A percentile compares a stretch with the other conserved stretches of the same genome.
Conservation (phyloP, 2,113 vertebrate species). For the Lepidiolamprologus cunningtoni region DNA sequence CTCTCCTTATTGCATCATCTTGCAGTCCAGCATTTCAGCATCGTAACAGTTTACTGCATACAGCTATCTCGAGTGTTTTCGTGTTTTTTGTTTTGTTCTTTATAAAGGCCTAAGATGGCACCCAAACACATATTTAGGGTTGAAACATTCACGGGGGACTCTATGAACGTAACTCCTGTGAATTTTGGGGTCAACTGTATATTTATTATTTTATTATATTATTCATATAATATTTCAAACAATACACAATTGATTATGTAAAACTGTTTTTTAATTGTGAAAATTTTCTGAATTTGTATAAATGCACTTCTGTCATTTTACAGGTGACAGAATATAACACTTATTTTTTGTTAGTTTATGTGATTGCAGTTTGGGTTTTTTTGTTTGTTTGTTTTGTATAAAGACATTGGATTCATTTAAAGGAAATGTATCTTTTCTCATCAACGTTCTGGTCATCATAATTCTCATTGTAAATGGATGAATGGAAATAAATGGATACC, state of each 20-base stretch:
- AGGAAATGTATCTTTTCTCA: not conserved
- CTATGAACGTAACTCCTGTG: not conserved
- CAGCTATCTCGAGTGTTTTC: not conserved
- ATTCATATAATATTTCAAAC: not conserved
- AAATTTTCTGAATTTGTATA: not conserved
- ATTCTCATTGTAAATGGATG: not conserved
- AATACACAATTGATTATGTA: not conserved
- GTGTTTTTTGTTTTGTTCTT: not conserved
- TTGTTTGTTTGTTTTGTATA: not conserved
- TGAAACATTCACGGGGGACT: not conserved
- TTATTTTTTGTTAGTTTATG: not conserved
- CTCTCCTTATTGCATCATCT: not conserved
- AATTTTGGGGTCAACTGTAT: not conserved
- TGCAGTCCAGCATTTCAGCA: not conserved
- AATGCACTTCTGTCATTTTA: not conserved
- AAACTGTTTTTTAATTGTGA: not conserved
- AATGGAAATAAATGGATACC: not conserved
- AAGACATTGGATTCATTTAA: not conserved
- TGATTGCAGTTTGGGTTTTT: not conserved
- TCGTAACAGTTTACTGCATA: rapidly evolving
- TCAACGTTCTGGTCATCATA: not conserved
- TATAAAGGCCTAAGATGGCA: not conserved
- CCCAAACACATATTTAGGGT: not conserved
- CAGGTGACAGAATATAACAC: not conserved
- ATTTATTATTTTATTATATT: not conserved